Percentiles rank a stretch among this genome's conserved stretches.
These are phyloP conservation scores for Leucoraja ocellata DNA, from an alignment of 2,797 vertebrate genomes.

Conservation along the genomic window DNA sequence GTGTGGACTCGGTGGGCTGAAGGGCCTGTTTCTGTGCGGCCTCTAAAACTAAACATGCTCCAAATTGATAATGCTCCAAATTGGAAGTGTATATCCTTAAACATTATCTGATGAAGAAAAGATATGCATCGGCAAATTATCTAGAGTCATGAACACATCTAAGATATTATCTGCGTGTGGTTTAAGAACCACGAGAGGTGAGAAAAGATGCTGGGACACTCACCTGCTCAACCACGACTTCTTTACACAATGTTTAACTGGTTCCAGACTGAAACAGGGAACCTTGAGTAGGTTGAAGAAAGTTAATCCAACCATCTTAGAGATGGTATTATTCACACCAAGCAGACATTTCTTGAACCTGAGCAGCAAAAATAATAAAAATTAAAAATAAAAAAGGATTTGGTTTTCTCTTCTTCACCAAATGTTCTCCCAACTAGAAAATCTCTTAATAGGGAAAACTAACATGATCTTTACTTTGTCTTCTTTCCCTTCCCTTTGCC, in stretches of 20 bases:
- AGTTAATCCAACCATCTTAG: constrained; percentile 68
- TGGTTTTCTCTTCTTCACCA: not conserved
- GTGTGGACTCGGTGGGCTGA: no score
- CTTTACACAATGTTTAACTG: constrained; percentile 61
- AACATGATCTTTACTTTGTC: no score
- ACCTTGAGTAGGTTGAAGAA: constrained; percentile 79
- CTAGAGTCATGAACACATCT: constrained; percentile 36
- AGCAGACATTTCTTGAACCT: constrained; percentile 72
- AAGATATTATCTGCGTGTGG: not conserved
- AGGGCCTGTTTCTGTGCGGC: no score
- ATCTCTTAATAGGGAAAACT: not conserved
- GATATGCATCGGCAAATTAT: not conserved
- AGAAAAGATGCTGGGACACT: constrained; percentile 45
- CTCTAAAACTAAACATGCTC: not conserved
- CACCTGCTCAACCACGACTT: constrained; percentile 81
- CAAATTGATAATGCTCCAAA: not conserved
- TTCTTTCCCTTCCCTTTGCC: not conserved
- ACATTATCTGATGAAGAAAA: not conserved
- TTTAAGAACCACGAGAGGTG: no score
- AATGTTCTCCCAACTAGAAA: not conserved
- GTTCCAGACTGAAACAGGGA: constrained; percentile 73
- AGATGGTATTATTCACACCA: constrained; percentile 60
- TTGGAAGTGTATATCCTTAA: not conserved
- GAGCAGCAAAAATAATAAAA: not conserved
- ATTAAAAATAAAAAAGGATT: not conserved